phyloP scores from a whole-genome alignment of 2,888 invertebrate species.

The Drosophila limbata region DNA sequence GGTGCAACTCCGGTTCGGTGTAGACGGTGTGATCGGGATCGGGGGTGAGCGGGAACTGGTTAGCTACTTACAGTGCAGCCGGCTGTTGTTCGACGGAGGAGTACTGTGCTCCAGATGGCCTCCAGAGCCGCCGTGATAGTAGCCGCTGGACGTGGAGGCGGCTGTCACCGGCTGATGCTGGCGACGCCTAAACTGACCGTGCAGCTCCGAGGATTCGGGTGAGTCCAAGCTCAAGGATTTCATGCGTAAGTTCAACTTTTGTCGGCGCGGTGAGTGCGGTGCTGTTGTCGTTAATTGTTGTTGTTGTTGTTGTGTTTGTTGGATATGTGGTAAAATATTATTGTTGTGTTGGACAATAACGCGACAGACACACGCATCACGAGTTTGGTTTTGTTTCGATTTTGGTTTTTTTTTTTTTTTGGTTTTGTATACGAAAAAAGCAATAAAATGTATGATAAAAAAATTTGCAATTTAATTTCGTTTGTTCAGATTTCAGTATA shows the following conservation, averaged over 20 bases:
- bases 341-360: conserved; percentile 39
- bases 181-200: conserved; percentile 90
- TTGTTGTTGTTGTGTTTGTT: conserved; percentile 35
- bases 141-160: conserved; percentile 84
- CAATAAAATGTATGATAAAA: conserved; percentile 69
- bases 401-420: not conserved
- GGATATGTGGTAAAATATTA: conserved; percentile 35
- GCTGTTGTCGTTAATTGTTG: conserved; percentile 87
- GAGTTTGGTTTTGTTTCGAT: conserved; percentile 18
- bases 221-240: conserved; percentile 98
- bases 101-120: conserved; percentile 85
- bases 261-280: conserved; percentile 97
- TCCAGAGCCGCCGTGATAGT: conserved; percentile 85
- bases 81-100: conserved; percentile 87
- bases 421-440: conserved; percentile 57
- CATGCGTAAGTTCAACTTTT: conserved; percentile 98
- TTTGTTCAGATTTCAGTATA: conserved; percentile 49
- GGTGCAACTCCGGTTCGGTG: conserved; percentile 48
- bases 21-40: conserved; percentile 34
- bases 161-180: conserved; percentile 87
- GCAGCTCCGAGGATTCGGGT: conserved; percentile 95
- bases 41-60: conserved; percentile 36
- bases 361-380: conserved; percentile 62
- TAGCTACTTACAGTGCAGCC: conserved; percentile 88
- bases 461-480: conserved; percentile 68